phyloP scores from a whole-genome alignment of 2,888 invertebrate species.

The Erebia palarica region DNA sequence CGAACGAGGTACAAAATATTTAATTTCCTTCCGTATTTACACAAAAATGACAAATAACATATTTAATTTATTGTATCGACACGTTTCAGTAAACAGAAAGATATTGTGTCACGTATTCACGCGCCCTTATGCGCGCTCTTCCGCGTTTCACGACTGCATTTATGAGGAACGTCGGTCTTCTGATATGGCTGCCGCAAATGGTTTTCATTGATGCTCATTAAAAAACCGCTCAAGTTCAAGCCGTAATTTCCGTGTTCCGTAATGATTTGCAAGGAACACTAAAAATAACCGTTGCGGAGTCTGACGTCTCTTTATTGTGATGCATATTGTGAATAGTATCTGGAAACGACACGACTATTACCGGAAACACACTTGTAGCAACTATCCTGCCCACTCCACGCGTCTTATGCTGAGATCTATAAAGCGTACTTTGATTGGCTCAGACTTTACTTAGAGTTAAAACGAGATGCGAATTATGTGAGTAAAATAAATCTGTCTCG shows the following conservation, averaged over 20 bases:
- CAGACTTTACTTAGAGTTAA: no score
- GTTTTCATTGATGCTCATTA: slow-evolving; percentile 11
- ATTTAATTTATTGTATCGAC: background rate
- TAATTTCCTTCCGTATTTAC: background rate
- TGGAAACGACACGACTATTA: slow-evolving; percentile 13
- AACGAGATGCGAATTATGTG: no score
- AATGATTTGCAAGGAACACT: slow-evolving; percentile 3
- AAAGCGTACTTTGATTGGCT: no score
- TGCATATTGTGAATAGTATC: background rate
- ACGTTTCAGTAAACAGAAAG: slow-evolving; percentile 6
- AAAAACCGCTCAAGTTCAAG: slow-evolving; percentile 3
- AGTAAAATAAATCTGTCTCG: no score
- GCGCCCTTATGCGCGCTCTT: slow-evolving; percentile 8
- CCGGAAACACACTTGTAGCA: background rate
- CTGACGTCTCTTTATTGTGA: slow-evolving; percentile 23
- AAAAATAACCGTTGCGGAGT: slow-evolving; percentile 8
- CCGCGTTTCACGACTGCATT: slow-evolving; percentile 2
- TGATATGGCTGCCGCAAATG: slow-evolving; percentile 7
- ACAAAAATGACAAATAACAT: background rate
- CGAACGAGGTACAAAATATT: background rate
- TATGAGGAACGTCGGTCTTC: background rate
- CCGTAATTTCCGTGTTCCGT: slow-evolving; percentile 1
- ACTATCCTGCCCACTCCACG: background rate
- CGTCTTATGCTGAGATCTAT: no score
- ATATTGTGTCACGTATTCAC: slow-evolving; percentile 1